phyloP scores from a whole-genome alignment of 2,888 invertebrate genomes.

The Molanna angustata region DNA sequence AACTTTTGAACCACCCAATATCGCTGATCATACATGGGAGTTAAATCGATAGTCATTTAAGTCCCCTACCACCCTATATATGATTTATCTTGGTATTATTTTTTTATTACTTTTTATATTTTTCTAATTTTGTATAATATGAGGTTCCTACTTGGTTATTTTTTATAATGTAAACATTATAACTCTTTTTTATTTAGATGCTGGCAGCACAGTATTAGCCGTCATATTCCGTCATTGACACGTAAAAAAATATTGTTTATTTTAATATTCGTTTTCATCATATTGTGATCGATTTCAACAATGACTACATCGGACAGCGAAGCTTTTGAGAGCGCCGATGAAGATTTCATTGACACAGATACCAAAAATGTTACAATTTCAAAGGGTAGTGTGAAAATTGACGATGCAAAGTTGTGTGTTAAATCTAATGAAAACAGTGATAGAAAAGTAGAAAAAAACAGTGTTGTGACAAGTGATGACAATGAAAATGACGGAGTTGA shows the following conservation, averaged over 20 bases:
- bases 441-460: conserved; percentile 9
- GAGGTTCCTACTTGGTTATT: no score
- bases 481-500: neutral
- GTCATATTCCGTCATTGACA: conserved; percentile 17
- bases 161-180: no score
- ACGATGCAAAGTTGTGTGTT: neutral
- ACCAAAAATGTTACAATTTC: conserved; percentile 1
- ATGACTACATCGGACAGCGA: conserved; percentile 76
- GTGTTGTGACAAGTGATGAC: conserved; percentile 9
- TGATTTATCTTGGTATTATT: no score
- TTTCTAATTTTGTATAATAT: no score
- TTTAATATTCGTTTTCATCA: conserved; percentile 12
- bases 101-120: no score
- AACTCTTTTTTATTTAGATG: no score
- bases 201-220: neutral
- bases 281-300: conserved; percentile 7
- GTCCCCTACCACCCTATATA: no score
- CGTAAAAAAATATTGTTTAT: conserved; percentile 17
- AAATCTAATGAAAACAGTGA: neutral
- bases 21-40: no score
- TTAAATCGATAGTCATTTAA: no score
- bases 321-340: conserved; percentile 75
- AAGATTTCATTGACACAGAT: conserved; percentile 41
- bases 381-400: conserved; percentile 2
- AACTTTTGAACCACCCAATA: no score